Base-by-base conservation (phyloP, 2,888 invertebrate species). In the Torymus tubicola region DNA sequence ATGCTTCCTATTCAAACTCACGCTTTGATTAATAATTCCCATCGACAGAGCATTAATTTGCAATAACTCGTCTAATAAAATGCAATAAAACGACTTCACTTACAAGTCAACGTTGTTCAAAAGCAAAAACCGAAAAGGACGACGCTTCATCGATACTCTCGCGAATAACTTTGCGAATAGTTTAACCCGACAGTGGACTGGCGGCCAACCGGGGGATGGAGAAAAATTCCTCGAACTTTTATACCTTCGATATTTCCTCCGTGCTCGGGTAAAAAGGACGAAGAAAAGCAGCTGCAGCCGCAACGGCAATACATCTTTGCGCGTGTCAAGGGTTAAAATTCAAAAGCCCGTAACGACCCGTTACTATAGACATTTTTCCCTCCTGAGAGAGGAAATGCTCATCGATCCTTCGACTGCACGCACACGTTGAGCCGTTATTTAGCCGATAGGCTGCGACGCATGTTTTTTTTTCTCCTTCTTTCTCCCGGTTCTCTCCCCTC, bases 91-190 rank as follows among this genome's bases (percentile, higher is more conserved):
- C 31, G 31, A 31, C 31, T 31, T 31, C 31, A 31, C 31, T 5
- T 31, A 31, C 31, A 3, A 31, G 31, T 31, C 31, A 5, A 31
- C 31, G 31, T 31, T 31, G 31, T 31, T 61, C 61, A 14, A 21
- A 21, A 61, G 21, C 24, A 14, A 21, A 61, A 14, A 14, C n/a
- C 24, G n/a, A 16, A n/a, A 16, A 14, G 4, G 58, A n/a, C n/a
- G 58, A 10, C 14, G 58, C 16, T 58, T n/a, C 16, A n/a, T 58
- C 14, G 31, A 31, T 31, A 21, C 12, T 13, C 24, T 13, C 11
- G 64, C 31, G 42, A 58, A 74, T 65, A 74, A 50, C 57, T 67
- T n/a, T 24, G 16, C 57, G 65, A 65, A 67, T 58, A 67, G 74
- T 58, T 72, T 12, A 14, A 18, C 10, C 50, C 42, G 64, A 13